phyloP scores from a whole-genome alignment of 2,113 vertebrate genomes.

The Myiopsitta monachus region DNA sequence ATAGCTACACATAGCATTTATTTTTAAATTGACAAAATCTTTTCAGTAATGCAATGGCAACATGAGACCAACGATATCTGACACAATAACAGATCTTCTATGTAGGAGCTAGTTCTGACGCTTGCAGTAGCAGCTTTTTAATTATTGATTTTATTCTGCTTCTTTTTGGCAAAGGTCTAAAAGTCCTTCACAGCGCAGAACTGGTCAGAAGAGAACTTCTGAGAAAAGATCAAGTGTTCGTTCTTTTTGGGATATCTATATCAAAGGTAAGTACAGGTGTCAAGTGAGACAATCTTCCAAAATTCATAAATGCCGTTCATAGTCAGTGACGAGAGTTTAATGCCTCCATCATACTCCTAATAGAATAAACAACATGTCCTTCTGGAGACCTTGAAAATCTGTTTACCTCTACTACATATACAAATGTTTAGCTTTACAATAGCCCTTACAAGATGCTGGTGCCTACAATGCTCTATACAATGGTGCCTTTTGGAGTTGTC shows the following conservation, averaged over 20 bases:
- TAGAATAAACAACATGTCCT: neutral
- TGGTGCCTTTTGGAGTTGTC: neutral
- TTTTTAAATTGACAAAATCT: neutral
- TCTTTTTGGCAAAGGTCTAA: neutral
- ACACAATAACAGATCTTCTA: neutral
- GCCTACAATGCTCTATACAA: neutral
- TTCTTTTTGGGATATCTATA: neutral
- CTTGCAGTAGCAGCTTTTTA: fast-evolving
- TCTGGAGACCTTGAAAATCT: neutral
- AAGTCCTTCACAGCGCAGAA: neutral
- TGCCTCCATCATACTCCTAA: neutral
- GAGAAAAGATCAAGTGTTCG: neutral
- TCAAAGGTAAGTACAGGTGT: neutral
- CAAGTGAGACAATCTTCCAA: neutral
- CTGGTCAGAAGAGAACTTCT: neutral
- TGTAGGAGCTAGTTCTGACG: neutral
- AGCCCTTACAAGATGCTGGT: neutral
- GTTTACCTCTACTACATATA: neutral
- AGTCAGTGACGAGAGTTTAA: neutral
- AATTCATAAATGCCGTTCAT: neutral
- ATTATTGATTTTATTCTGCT: neutral
- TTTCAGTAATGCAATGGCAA: neutral
- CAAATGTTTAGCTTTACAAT: neutral
- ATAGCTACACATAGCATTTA: neutral
- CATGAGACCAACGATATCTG: neutral